phyloP scores from a whole-genome alignment of 64 coral and sea anemone species.

The Catalaphyllia jardinei region DNA sequence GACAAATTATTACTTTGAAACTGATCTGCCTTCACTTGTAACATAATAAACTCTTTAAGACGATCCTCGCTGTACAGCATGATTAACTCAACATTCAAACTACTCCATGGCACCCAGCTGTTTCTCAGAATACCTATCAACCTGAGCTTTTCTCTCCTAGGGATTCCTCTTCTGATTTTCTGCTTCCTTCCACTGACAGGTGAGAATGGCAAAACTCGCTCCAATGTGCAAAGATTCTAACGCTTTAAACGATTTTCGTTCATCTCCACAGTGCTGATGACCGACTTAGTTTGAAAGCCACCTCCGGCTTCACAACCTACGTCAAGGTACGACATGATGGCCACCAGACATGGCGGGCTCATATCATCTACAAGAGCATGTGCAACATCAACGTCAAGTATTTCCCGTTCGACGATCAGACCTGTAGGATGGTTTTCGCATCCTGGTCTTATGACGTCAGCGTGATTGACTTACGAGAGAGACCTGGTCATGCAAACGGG shows the following conservation, averaged over 20 bases:
- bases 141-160: background rate
- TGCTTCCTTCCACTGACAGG: background rate
- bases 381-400: constrained; percentile 84
- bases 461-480: constrained; percentile 28
- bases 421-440: constrained; percentile 73
- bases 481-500: background rate
- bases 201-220: background rate
- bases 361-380: constrained; percentile 83
- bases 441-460: constrained; percentile 79
- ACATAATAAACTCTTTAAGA: background rate
- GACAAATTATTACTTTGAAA: too few species aligned
- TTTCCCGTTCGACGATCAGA: constrained; percentile 90
- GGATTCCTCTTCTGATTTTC: constrained; percentile 4
- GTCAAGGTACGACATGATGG: constrained; percentile 64
- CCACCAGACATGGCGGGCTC: constrained; percentile 76
- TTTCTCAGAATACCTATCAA: background rate
- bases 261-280: constrained; percentile 24
- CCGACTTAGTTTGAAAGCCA: constrained; percentile 62
- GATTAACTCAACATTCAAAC: background rate
- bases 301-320: constrained; percentile 56
- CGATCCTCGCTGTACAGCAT: too few species aligned
- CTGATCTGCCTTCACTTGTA: background rate
- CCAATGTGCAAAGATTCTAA: background rate
- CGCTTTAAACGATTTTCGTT: background rate
- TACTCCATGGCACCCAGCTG: background rate